These are phyloP conservation scores for Hyles vespertilio DNA, from an alignment of 1,140 invertebrate species.

Conservation along the genomic window DNA sequence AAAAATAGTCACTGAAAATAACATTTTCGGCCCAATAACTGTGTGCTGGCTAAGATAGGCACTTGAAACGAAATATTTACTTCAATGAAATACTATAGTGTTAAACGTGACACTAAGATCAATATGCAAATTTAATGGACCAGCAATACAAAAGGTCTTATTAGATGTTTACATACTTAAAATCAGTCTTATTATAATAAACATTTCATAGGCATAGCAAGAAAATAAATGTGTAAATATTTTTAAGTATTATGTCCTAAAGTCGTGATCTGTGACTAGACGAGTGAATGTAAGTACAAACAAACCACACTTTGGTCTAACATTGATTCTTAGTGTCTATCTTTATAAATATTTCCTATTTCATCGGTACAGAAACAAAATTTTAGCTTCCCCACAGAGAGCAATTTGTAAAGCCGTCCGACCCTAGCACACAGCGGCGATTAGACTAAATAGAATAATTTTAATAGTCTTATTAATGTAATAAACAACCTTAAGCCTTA, in stretches of 20 bases:
- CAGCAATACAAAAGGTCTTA: too few species aligned
- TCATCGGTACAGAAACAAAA: constrained; percentile 19
- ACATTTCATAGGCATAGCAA: not conserved
- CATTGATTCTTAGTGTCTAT: constrained; percentile 44
- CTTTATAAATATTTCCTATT: constrained; percentile 8
- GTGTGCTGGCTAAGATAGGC: constrained; percentile 31
- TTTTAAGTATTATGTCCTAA: constrained; percentile 5
- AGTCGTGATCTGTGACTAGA: constrained; percentile 44
- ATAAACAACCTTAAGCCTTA: constrained; percentile 13
- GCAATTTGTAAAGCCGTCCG: constrained; percentile 16
- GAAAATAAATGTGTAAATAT: not conserved
- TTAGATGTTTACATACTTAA: not conserved
- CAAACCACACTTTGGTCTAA: constrained; percentile 18
- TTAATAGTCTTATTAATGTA: constrained; percentile 8
- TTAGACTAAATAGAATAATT: constrained; percentile 6
- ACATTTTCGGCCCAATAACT: constrained; percentile 21
- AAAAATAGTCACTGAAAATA: constrained; percentile 31
- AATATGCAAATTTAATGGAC: constrained; percentile 10
- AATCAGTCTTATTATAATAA: constrained; percentile 20
- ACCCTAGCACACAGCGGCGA: constrained; percentile 22
- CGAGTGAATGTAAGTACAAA: constrained; percentile 49
- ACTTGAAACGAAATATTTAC: constrained; percentile 23
- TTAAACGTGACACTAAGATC: constrained; percentile 41
- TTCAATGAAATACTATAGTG: not conserved
- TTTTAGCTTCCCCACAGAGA: constrained; percentile 13